A percentile compares a stretch with the other conserved stretches of the same genome.
Conservation (phyloP, 2,888 invertebrate genomes). For the Drosophila paramelanica region DNA sequence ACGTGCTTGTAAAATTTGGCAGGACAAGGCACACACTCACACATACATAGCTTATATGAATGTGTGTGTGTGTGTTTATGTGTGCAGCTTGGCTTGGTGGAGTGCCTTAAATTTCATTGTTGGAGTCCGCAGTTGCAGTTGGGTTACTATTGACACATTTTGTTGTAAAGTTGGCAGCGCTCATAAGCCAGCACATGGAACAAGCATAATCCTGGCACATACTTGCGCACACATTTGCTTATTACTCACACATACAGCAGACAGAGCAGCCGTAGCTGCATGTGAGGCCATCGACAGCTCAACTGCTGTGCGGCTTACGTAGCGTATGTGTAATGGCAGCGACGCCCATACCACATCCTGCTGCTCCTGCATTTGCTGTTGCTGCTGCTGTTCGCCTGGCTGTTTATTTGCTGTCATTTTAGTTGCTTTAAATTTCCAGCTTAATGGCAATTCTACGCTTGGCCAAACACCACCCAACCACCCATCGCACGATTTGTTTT, state of each 20-base stretch:
- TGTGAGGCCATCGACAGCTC: conserved; percentile 51
- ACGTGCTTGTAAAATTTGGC: conserved; percentile 66
- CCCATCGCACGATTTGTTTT: conserved; percentile 49
- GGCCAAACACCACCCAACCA: conserved; percentile 29
- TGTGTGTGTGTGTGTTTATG: too few species aligned
- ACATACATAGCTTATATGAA: not conserved
- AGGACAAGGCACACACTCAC: conserved; percentile 17
- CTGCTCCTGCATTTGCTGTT: conserved; percentile 3
- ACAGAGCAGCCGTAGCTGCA: conserved; percentile 7
- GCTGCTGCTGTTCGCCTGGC: conserved; percentile 17
- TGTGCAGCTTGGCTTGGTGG: conserved; percentile 16
- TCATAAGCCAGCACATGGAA: conserved; percentile 71
- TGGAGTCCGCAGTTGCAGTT: conserved; percentile 41
- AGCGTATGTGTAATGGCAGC: conserved; percentile 60
- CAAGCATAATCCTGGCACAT: conserved; percentile 74
- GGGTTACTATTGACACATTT: conserved; percentile 73
- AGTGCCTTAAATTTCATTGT: conserved; percentile 70
- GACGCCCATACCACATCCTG: conserved; percentile 1
- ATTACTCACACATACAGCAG: conserved; percentile 53
- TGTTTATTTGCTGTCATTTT: conserved; percentile 72
- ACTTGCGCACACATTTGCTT: conserved; percentile 76
- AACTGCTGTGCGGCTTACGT: conserved; percentile 52
- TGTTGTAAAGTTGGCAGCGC: conserved; percentile 70
- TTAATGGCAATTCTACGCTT: conserved; percentile 75
- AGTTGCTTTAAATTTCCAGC: conserved; percentile 80